Evolutionary conservation across 2,888 invertebrate species (phyloP).

Genomic region (Cryptocephalus moraei): DNA sequence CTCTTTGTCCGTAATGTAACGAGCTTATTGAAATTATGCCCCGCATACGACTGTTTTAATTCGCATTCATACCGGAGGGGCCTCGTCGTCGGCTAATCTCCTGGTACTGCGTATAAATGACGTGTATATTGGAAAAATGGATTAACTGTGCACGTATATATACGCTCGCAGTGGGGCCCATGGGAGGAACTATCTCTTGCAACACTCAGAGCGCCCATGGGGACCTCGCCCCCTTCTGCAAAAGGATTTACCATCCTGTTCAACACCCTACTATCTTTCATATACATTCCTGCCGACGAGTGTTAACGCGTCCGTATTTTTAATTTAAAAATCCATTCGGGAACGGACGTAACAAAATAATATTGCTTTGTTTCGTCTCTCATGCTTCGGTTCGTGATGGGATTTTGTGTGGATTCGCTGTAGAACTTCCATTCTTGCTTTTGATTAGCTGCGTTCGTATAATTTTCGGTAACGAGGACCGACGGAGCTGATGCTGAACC

Average conservation of each 20-base stretch:
- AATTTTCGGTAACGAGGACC: too few species aligned
- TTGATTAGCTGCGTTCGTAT: too few species aligned
- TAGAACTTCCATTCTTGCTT: too few species aligned
- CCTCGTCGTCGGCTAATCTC: slow-evolving; percentile 13
- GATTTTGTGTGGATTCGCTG: too few species aligned
- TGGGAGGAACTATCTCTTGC: slow-evolving; percentile 35
- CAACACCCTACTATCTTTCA: slow-evolving; percentile 16
- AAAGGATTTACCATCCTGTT: slow-evolving; percentile 19
- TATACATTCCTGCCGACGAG: slow-evolving; percentile 4
- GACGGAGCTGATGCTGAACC: too few species aligned
- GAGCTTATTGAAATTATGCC: slow-evolving; percentile 11
- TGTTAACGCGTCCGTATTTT: too few species aligned
- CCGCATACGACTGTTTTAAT: slow-evolving; percentile 13
- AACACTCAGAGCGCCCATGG: slow-evolving; percentile 30
- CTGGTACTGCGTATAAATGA: slow-evolving; percentile 27
- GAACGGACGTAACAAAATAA: too few species aligned
- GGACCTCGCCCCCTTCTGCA: slow-evolving; percentile 18
- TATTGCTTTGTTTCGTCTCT: too few species aligned
- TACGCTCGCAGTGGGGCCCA: slow-evolving; percentile 25
- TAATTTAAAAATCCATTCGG: too few species aligned
- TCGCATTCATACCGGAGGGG: slow-evolving; percentile 22
- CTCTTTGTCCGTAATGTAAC: neutral
- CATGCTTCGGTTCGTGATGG: too few species aligned
- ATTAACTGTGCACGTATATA: slow-evolving; percentile 27
- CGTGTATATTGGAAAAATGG: slow-evolving; percentile 38